Percentiles rank a stretch among this genome's conserved stretches.
Evolutionary conservation across 2,797 vertebrate genomes (phyloP).

Genomic region (Diplodus sargus): DNA sequence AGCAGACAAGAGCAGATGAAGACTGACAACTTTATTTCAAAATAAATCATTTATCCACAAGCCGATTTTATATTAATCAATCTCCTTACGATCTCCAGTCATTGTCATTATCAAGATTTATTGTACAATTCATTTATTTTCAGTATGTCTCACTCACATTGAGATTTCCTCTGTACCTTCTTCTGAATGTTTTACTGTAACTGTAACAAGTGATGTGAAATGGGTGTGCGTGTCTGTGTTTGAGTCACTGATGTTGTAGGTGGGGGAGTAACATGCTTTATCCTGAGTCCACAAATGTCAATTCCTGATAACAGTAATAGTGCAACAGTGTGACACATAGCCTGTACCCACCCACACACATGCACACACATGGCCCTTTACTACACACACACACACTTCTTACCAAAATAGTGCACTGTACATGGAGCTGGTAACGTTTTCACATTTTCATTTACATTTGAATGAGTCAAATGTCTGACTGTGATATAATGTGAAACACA

Average conservation of each 20-base stretch:
- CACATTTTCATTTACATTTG: constrained; percentile 14
- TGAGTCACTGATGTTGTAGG: constrained; percentile 77
- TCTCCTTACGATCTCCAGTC: neutral
- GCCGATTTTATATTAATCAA: constrained; percentile 30
- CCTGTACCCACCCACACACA: constrained; percentile 30
- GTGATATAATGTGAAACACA: constrained; percentile 12
- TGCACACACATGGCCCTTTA: neutral
- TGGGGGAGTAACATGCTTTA: constrained; percentile 79
- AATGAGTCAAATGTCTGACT: constrained; percentile 20
- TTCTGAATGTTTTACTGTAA: constrained; percentile 47
- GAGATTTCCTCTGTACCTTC: constrained; percentile 24
- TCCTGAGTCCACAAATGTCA: constrained; percentile 79
- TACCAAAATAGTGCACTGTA: constrained; percentile 23
- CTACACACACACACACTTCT: neutral
- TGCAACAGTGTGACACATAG: constrained; percentile 34
- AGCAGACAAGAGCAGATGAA: constrained; percentile 27
- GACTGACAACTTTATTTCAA: constrained; percentile 45
- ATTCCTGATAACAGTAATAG: constrained; percentile 68
- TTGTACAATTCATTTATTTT: constrained; percentile 6
- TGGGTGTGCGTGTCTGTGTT: constrained; percentile 30
- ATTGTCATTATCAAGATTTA: neutral
- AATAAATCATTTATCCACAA: constrained; percentile 38
- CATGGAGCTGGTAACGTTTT: constrained; percentile 1
- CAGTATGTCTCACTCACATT: constrained; percentile 1
- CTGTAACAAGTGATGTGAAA: constrained; percentile 37